A percentile compares a stretch with the other conserved stretches of the same genome.
Evolutionary conservation across 2,797 vertebrate genomes (phyloP).

Genomic region (Mormyrops attenuatus): DNA sequence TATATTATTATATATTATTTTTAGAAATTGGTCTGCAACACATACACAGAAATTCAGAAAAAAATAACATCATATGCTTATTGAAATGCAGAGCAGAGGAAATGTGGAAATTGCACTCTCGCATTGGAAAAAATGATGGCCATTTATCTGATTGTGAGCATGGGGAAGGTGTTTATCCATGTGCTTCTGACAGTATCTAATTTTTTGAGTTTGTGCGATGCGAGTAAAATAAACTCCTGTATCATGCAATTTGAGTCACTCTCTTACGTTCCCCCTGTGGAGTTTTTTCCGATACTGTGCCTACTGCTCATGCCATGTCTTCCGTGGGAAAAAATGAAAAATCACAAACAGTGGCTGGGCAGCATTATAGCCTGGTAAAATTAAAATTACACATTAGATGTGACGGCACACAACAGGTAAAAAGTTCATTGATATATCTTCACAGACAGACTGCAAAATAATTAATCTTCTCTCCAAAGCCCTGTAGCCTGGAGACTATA

Average conservation of each 20-base stretch:
- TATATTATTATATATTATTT: not conserved
- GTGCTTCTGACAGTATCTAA: not conserved
- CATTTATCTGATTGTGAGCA: not conserved
- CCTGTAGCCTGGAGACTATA: not conserved
- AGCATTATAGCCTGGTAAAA: not conserved
- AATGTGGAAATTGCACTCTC: not conserved
- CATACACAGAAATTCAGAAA: not conserved
- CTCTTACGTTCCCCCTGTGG: not conserved
- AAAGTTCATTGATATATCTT: not conserved
- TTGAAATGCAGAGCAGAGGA: slow-evolving; percentile 7
- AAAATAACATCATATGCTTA: not conserved
- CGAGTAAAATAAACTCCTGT: not conserved
- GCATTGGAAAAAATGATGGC: not conserved
- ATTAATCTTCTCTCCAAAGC: not conserved
- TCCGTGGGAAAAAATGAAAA: not conserved
- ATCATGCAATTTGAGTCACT: not conserved
- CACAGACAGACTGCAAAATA: not conserved
- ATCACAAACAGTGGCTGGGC: not conserved
- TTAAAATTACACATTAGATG: not conserved
- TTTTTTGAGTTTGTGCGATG: not conserved
- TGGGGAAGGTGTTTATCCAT: not conserved
- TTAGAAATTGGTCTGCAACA: not conserved
- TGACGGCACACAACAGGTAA: not conserved
- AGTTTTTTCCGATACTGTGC: not conserved
- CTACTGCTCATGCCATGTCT: not conserved